Evolutionary conservation across 2,888 invertebrate species (phyloP).

Genomic region (Metallyticus violacea): DNA sequence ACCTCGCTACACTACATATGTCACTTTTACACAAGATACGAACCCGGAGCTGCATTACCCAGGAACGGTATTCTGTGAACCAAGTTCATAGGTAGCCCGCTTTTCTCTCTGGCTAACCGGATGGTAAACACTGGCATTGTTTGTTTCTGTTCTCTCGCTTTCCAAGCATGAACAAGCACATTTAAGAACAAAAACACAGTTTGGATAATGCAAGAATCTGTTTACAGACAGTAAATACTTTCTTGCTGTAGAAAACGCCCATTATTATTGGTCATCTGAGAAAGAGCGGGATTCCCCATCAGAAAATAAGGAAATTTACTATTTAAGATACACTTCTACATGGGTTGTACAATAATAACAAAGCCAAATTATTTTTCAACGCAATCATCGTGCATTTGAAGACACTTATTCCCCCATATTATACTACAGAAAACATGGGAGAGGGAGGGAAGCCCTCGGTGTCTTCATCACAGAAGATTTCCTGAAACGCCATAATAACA

Average conservation of each 20-base stretch:
- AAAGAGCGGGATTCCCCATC: too few relatives aligned
- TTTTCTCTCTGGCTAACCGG: not conserved
- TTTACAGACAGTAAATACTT: not conserved
- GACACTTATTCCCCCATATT: too few relatives aligned
- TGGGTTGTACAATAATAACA: too few relatives aligned
- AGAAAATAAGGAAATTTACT: too few relatives aligned
- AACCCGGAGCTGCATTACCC: not conserved
- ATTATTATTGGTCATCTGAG: too few relatives aligned
- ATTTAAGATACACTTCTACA: too few relatives aligned
- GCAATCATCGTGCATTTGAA: too few relatives aligned
- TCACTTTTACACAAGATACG: not conserved
- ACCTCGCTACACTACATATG: not conserved
- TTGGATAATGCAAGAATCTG: not conserved
- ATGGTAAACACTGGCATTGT: not conserved
- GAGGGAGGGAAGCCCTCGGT: too few relatives aligned
- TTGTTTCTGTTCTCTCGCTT: not conserved
- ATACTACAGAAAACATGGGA: too few relatives aligned
- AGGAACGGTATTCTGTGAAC: not conserved
- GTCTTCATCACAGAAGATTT: too few relatives aligned
- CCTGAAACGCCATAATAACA: too few relatives aligned
- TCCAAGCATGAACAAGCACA: not conserved
- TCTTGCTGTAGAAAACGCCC: not conserved
- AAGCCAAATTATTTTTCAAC: too few relatives aligned
- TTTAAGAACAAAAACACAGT: not conserved
- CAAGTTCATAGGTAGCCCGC: not conserved